Base-by-base conservation (phyloP, 1,140 invertebrate species). In the Streblospio benedicti region DNA sequence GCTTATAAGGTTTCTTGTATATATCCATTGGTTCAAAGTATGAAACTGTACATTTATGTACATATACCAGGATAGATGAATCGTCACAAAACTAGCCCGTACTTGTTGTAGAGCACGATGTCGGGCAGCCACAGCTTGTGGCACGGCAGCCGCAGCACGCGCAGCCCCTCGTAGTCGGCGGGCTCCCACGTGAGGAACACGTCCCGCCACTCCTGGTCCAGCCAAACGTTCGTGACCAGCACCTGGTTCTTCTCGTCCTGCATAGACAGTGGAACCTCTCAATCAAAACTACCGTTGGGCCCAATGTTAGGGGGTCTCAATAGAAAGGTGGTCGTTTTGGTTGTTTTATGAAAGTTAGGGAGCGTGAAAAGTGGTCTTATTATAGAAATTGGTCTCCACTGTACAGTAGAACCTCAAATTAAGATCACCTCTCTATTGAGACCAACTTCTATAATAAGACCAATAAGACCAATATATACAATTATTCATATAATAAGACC, bases 231-330 rank as follows among this genome's bases (percentile, higher is more conserved):
- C 2, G 82, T 83, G 6, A 81, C 81, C 20, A 85, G 68, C 6
- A 84, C 81, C 71, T 85, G 83, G 64, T 83, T 82, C 65, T 85
- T 84, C 65, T 85, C 83, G 66, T 85, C 83, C 81, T 83, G 65
- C 32, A 65, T n/a, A n/a, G n/a, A n/a, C n/a, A n/a, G n/a, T n/a
- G n/a, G n/a, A n/a, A n/a, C n/a, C n/a, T n/a, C n/a, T n/a, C n/a
- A n/a, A n/a, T n/a, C n/a, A n/a, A n/a, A n/a, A n/a, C n/a, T n/a
- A n/a, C n/a, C n/a, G n/a, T n/a, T n/a, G n/a, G n/a, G n/a, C n/a
- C n/a, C n/a, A n/a, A n/a, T n/a, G n/a, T n/a, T n/a, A n/a, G n/a
- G n/a, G n/a, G n/a, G n/a, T n/a, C n/a, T n/a, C n/a, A n/a, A n/a
- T n/a, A n/a, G n/a, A n/a, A n/a, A n/a, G n/a, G n/a, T n/a, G n/a